Percentiles rank a stretch among this genome's conserved stretches.
These are phyloP conservation scores for Pyrrhura leucotis DNA, from an alignment of 2,797 vertebrate species.

Conservation along the genomic window DNA sequence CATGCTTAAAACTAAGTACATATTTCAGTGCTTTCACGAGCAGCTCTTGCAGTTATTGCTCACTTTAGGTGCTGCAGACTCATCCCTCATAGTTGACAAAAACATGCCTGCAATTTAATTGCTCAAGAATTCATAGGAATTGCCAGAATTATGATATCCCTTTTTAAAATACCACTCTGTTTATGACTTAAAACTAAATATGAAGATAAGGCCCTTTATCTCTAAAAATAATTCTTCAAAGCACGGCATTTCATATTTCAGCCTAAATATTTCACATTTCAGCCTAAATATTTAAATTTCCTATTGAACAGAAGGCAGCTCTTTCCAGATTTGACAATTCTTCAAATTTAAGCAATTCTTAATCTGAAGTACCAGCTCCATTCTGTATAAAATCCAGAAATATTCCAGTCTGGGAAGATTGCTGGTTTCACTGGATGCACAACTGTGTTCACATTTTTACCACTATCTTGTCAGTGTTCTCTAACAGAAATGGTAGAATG, in stretches of 20 bases:
- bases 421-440: not conserved
- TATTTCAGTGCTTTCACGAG: not conserved
- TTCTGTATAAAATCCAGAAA: not conserved
- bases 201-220: slow-evolving; percentile 46
- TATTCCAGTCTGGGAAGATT: not conserved
- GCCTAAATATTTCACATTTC: slow-evolving; percentile 34
- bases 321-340: not conserved
- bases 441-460: not conserved
- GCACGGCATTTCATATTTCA: not conserved
- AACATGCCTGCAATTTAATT: not conserved
- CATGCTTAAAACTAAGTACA: not conserved
- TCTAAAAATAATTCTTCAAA: slow-evolving; percentile 17
- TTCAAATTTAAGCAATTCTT: not conserved
- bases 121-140: slow-evolving; percentile 19
- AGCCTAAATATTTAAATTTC: slow-evolving; percentile 59
- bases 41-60: not conserved
- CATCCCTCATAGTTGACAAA: not conserved
- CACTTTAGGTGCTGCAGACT: not conserved
- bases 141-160: not conserved
- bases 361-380: not conserved
- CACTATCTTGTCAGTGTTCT: not conserved
- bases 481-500: not conserved
- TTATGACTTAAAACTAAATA: not conserved
- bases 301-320: not conserved
- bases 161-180: slow-evolving; percentile 5